These are phyloP conservation scores for Kryptopterus vitreolus DNA, from an alignment of 2,797 vertebrate species.

Conservation along the genomic window DNA sequence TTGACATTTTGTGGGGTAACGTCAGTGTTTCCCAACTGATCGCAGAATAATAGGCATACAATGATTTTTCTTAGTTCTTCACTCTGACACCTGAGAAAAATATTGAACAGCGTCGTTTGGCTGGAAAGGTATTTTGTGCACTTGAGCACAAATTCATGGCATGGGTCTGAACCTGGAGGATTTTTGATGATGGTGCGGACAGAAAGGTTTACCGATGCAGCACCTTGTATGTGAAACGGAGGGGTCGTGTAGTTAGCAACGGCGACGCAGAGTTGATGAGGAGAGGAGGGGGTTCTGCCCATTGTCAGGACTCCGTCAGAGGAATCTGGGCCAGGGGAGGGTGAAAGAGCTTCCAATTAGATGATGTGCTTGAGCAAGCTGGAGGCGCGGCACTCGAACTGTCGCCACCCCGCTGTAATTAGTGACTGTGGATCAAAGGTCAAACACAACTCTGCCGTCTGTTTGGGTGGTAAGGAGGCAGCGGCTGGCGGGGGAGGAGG, in stretches of 20 bases:
- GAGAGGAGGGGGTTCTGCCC: conserved; percentile 48
- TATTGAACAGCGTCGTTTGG: background rate
- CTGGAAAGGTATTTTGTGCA: background rate
- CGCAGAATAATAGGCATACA: background rate
- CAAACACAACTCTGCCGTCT: conserved; percentile 79
- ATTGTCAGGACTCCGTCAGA: conserved; percentile 69
- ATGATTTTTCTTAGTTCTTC: background rate
- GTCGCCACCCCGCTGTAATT: conserved; percentile 91
- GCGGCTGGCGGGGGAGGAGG: no score
- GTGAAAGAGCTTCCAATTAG: conserved; percentile 85
- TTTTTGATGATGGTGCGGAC: background rate
- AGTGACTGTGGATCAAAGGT: conserved; percentile 86
- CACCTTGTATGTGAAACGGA: conserved; percentile 10
- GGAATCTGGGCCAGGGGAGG: conserved; percentile 69
- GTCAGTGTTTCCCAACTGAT: background rate
- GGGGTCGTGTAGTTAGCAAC: background rate
- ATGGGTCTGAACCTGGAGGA: background rate
- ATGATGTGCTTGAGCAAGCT: conserved; percentile 78
- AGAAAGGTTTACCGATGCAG: conserved; percentile 26
- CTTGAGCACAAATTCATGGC: background rate
- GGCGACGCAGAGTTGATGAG: conserved; percentile 10
- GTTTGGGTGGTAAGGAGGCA: conserved; percentile 71
- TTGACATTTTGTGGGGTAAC: background rate
- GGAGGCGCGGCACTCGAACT: conserved; percentile 81
- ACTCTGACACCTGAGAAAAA: background rate